These are phyloP conservation scores for Xiphophorus maculatus DNA, from an alignment of 2,113 vertebrate genomes.

Conservation along the genomic window DNA sequence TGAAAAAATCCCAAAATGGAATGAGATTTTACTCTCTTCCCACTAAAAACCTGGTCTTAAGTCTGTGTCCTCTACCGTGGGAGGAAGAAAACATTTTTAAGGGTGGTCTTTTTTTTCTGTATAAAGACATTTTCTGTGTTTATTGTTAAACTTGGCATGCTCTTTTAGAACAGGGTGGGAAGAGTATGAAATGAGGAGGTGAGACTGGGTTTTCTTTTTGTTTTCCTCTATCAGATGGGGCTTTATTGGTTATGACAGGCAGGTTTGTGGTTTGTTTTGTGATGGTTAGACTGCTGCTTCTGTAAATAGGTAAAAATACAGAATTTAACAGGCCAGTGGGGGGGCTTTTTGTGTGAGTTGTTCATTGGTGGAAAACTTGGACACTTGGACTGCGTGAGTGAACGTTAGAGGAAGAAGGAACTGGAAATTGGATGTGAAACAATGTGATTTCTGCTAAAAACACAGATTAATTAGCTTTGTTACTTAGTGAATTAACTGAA, in stretches of 20 bases:
- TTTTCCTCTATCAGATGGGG: slow-evolving; percentile 61
- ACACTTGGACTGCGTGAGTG: slow-evolving; percentile 48
- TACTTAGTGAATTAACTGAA: slow-evolving; percentile 84
- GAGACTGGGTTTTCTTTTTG: slow-evolving; percentile 57
- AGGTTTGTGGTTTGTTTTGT: slow-evolving; percentile 71
- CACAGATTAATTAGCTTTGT: slow-evolving; percentile 82
- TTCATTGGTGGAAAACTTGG: slow-evolving; percentile 58
- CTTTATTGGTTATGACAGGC: slow-evolving; percentile 43
- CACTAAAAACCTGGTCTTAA: slow-evolving; percentile 65
- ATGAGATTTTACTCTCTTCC: slow-evolving; percentile 65
- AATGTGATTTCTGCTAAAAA: slow-evolving; percentile 79
- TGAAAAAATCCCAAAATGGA: slow-evolving; percentile 50
- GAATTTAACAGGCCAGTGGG: slow-evolving; percentile 56
- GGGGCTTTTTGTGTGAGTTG: slow-evolving; percentile 57
- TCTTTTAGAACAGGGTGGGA: slow-evolving; percentile 81
- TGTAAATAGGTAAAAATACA: slow-evolving; percentile 83
- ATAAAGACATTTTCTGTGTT: slow-evolving; percentile 82
- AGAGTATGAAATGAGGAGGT: slow-evolving; percentile 59
- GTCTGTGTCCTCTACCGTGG: slow-evolving; percentile 62
- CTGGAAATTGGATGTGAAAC: slow-evolving; percentile 74
- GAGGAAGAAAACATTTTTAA: slow-evolving; percentile 72
- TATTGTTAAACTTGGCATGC: slow-evolving; percentile 83
- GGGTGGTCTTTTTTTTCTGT: slow-evolving; percentile 73
- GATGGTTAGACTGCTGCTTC: slow-evolving; percentile 76
- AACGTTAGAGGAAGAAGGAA: slow-evolving; percentile 49